Evolutionary conservation across 2,797 vertebrate genomes (phyloP), one percentile per base, ranked within the genome.

Genomic region (Coracias cyanogaster): DNA sequence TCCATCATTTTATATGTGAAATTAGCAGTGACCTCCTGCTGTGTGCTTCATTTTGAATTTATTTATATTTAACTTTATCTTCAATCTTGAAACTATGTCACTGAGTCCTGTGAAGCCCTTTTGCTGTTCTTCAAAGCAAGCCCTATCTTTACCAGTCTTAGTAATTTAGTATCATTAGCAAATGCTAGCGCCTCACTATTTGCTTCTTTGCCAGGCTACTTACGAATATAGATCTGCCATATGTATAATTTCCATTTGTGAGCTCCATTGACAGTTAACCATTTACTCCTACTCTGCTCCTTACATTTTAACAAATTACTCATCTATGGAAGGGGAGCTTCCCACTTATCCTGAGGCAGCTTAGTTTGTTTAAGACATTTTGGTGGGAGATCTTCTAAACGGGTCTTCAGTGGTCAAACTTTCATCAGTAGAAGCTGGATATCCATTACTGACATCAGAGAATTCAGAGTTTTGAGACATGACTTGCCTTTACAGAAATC

Each of bases 51-150:
- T 66, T 82, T 83, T 69, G 22, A 61, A 84, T 72, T 84, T 55
- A 76, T 92, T 94, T 94, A 77, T 78, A 58, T 76, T 71, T 51
- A 67, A 90, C n/a, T 57, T 81, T 55, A 67, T 35, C 17, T 69
- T 79, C 66, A 55, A 24, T 91, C 90, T 77, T 82, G 67, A 79
- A 49, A 54, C 20, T 29, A 10, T 12, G 46, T 46, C 43, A 82
- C 43, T 29, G 64, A 74, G 43, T 66, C 39, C 67, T 49, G 48
- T 28, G 33, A 82, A 92, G 60, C 9, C 28, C 35, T 87, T 93
- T 79, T 70, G 51, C 52, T 43, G 29, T 15, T 94, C 60, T 71
- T 93, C 69, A 77, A 29, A 77, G 76, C 37, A 62, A 52, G 31
- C 12, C 28, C 25, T 77, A 7, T 60, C n/a, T 70, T 85, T 43